Conservation (phyloP, 2,888 invertebrate species). For the Periphyllus acericola region DNA sequence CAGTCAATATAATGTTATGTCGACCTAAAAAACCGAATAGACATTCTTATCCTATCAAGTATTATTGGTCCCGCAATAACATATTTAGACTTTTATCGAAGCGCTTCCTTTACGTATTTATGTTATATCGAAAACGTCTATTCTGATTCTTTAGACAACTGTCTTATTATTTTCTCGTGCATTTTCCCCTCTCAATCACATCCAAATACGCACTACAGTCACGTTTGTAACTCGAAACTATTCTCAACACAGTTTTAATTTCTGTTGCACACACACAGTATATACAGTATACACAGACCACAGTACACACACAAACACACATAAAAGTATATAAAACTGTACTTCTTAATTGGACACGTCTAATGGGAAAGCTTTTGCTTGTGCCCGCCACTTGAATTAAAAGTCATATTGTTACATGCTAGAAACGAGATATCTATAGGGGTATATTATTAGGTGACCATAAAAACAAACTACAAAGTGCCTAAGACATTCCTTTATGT, state of each 20-base stretch:
- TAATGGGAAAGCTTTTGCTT: not conserved
- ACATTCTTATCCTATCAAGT: constrained; percentile 1
- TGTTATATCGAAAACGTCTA: constrained; percentile 15
- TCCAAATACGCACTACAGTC: not conserved
- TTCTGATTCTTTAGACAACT: constrained; percentile 25
- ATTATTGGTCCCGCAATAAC: constrained; percentile 2
- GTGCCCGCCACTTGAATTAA: not conserved
- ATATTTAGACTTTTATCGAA: not conserved
- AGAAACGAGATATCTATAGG: not conserved
- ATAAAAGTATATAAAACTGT: not conserved
- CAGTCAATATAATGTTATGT: constrained; percentile 5
- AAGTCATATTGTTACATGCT: not conserved
- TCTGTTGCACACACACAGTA: not conserved
- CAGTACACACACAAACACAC: too few relatives aligned
- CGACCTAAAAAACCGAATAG: not conserved
- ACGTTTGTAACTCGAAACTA: constrained; percentile 4
- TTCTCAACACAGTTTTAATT: not conserved
- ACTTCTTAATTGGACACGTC: constrained; percentile 17
- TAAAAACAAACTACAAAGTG: not conserved
- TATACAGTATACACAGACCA: too few relatives aligned
- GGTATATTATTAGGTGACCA: not conserved
- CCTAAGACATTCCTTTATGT: not conserved
- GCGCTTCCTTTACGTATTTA: not conserved
- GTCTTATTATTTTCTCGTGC: constrained; percentile 34
- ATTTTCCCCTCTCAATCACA: not conserved